Conservation (phyloP, 53 echinoderm and acorn worm species). For the Zoroaster sp. region DNA sequence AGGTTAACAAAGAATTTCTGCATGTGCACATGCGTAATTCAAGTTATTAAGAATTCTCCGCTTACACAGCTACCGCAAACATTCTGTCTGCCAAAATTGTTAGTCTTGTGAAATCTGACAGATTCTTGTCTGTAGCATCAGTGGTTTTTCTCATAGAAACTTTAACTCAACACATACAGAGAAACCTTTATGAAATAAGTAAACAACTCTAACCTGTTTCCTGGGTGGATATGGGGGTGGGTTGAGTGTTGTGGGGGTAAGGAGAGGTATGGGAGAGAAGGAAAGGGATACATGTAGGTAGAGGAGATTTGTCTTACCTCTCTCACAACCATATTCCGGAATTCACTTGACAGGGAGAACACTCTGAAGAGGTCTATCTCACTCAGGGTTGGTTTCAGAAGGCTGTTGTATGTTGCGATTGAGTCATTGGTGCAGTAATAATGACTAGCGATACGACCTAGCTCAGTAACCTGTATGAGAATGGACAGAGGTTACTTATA, state of each 20-base stretch:
- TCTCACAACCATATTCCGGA: conserved; percentile 96
- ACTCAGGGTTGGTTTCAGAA: conserved; percentile 92
- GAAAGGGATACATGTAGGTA: neutral
- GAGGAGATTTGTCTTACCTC: conserved; percentile 65
- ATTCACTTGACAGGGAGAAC: conserved; percentile 91
- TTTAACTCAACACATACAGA: too few relatives aligned
- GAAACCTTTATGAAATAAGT: neutral
- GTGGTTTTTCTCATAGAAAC: too few relatives aligned
- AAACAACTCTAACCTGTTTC: neutral
- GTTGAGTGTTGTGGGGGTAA: too few relatives aligned
- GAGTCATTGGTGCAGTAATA: conserved; percentile 99
- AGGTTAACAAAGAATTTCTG: too few relatives aligned
- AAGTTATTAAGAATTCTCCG: too few relatives aligned
- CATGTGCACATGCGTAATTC: too few relatives aligned
- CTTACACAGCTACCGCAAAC: too few relatives aligned
- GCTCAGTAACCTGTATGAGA: conserved; percentile 97
- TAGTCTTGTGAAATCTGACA: too few relatives aligned
- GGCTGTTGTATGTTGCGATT: conserved; percentile 96
- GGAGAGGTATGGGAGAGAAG: neutral
- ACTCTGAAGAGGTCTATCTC: conserved; percentile 97
- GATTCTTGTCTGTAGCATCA: too few relatives aligned
- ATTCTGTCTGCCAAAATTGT: too few relatives aligned
- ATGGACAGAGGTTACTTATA: too few relatives aligned
- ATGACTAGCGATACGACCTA: conserved; percentile 98
- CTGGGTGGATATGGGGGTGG: too few relatives aligned